A percentile compares a stretch with the other conserved stretches of the same genome.
phyloP scores from a whole-genome alignment of 2,113 vertebrate species.

The Pelecanus crispus region DNA sequence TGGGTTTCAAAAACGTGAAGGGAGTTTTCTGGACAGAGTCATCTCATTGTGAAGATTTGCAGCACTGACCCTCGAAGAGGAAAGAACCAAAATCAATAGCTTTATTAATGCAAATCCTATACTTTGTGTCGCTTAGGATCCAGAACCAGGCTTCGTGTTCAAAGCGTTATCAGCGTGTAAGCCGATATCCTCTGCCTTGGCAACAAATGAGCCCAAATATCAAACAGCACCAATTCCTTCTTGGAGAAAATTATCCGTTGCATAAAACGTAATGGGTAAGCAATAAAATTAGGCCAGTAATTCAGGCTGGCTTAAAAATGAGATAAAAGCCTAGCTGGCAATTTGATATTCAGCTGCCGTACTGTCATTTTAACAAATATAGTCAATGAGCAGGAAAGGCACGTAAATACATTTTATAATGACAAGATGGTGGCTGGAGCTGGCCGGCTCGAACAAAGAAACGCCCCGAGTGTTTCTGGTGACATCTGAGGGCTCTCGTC shows the following conservation, averaged over 20 bases:
- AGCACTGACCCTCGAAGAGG: background rate
- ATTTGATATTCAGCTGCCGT: background rate
- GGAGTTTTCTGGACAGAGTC: background rate
- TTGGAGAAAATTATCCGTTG: background rate
- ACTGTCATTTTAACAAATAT: background rate
- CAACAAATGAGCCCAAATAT: conserved; percentile 7
- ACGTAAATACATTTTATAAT: background rate
- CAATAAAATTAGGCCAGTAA: conserved; percentile 16
- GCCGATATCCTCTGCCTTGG: background rate
- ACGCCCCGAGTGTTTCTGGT: background rate
- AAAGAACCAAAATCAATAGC: background rate
- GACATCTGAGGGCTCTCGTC: background rate
- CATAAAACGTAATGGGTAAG: background rate
- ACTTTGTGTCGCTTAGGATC: background rate
- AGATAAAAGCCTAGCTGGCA: conserved; percentile 18
- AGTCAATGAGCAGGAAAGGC: background rate
- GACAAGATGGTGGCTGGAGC: background rate
- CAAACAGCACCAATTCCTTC: background rate
- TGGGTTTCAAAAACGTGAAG: background rate
- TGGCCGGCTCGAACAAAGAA: background rate
- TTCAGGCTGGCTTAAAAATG: background rate
- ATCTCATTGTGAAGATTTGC: background rate
- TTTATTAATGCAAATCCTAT: background rate
- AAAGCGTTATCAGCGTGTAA: background rate
- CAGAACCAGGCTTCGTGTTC: background rate